A percentile compares a stretch with the other conserved stretches of the same genome.
These are phyloP conservation scores for Crioceris asparagi DNA, from an alignment of 2,888 invertebrate genomes.

Conservation along the genomic window DNA sequence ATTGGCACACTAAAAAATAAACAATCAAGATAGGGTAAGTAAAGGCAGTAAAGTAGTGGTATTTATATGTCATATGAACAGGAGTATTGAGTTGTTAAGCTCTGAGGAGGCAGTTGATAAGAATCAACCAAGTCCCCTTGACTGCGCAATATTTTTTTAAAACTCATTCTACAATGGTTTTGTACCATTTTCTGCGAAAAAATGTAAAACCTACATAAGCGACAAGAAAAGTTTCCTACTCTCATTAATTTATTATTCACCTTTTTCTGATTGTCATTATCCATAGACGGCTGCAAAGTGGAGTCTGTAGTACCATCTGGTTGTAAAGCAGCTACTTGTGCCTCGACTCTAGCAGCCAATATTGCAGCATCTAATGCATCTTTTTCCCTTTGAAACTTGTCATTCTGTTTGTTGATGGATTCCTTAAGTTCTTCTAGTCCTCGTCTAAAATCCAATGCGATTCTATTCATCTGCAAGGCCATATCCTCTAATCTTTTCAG, in stretches of 20 bases:
- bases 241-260: conserved; percentile 38
- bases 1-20: conserved; percentile 62
- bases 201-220: too few relatives aligned
- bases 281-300: conserved; percentile 47
- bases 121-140: too few relatives aligned
- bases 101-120: too few relatives aligned
- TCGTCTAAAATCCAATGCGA: conserved; percentile 59
- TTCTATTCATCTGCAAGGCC: conserved; percentile 48
- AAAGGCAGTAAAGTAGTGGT: too few relatives aligned
- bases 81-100: too few relatives aligned
- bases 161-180: too few relatives aligned
- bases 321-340: conserved; percentile 47
- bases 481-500: conserved; percentile 61
- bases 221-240: too few relatives aligned
- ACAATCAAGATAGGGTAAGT: too few relatives aligned
- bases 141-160: too few relatives aligned
- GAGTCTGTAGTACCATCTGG: conserved; percentile 43
- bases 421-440: conserved; percentile 64
- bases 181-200: too few relatives aligned
- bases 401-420: conserved; percentile 53
- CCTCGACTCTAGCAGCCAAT: conserved; percentile 55
- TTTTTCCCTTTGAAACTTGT: conserved; percentile 53
- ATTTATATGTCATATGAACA: too few relatives aligned
- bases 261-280: conserved; percentile 59
- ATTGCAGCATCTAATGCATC: conserved; percentile 56